These are phyloP conservation scores for Heterohyrax brucei DNA, from an alignment of 2,797 vertebrate genomes.

Conservation along the genomic window DNA sequence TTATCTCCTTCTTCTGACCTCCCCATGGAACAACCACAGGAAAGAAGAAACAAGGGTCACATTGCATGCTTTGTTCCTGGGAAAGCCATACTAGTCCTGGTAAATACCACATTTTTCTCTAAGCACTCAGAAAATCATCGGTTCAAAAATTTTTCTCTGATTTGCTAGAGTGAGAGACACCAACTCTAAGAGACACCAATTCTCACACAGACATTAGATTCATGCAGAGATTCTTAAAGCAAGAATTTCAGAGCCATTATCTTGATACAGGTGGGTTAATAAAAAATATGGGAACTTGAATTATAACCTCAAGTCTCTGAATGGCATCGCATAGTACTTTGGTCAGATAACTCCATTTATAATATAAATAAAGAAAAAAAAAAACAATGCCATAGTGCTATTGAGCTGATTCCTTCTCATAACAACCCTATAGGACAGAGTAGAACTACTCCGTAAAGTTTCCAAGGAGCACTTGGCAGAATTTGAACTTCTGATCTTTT, in stretches of 20 bases:
- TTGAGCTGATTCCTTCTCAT: no score
- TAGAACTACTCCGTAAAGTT: no score
- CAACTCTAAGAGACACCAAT: neutral
- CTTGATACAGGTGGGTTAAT: neutral
- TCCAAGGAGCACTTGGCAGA: no score
- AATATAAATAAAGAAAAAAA: neutral
- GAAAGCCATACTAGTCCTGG: neutral
- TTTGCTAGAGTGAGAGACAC: slow-evolving; percentile 20
- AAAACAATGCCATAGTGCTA: no score
- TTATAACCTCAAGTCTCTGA: neutral
- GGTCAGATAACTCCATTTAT: neutral
- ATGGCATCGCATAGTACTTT: neutral
- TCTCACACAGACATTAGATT: neutral
- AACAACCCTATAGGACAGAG: no score
- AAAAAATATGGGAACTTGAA: neutral
- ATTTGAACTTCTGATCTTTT: no score
- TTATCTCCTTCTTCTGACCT: neutral
- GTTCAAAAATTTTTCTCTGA: slow-evolving; percentile 67
- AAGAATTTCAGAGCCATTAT: slow-evolving; percentile 25
- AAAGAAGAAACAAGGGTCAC: neutral
- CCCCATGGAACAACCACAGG: neutral
- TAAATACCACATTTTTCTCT: slow-evolving; percentile 2
- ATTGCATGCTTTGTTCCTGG: neutral
- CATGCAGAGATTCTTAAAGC: neutral
- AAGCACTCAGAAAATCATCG: slow-evolving; percentile 73